These are phyloP conservation scores for Halocynthia aurantium DNA, from an alignment of 23 tunicate genomes.

Conservation along the genomic window DNA sequence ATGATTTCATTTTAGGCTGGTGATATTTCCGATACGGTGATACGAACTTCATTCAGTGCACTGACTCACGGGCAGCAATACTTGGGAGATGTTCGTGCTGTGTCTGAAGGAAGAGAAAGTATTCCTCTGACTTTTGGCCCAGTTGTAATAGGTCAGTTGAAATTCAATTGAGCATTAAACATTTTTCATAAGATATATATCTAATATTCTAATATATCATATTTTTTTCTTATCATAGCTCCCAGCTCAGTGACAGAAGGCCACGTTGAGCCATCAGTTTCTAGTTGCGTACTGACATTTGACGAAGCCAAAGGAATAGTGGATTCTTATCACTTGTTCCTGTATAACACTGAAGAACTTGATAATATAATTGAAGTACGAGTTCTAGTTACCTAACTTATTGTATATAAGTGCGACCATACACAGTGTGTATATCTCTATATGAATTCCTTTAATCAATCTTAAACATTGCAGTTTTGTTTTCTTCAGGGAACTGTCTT, in stretches of 20 bases:
- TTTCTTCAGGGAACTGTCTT: too few relatives aligned
- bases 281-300: constrained; percentile 16
- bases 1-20: too few relatives aligned
- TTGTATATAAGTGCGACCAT: too few relatives aligned
- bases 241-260: constrained; percentile 27
- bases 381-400: background rate
- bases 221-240: background rate
- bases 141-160: constrained; percentile 9
- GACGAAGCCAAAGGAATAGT: constrained; percentile 22
- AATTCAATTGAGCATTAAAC: background rate
- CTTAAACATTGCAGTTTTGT: too few relatives aligned
- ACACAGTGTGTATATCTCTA: too few relatives aligned
- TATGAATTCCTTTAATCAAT: too few relatives aligned
- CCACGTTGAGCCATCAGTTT: background rate
- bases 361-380: constrained; percentile 8
- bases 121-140: constrained; percentile 28
- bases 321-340: constrained; percentile 28
- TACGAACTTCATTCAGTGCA: too few relatives aligned
- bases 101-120: constrained; percentile 9
- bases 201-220: background rate
- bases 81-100: constrained; percentile 24
- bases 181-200: background rate
- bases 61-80: too few relatives aligned
- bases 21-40: too few relatives aligned
- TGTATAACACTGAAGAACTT: constrained; percentile 2